phyloP scores from a whole-genome alignment of 2,888 invertebrate genomes.

The Chrysolina oricalcia region DNA sequence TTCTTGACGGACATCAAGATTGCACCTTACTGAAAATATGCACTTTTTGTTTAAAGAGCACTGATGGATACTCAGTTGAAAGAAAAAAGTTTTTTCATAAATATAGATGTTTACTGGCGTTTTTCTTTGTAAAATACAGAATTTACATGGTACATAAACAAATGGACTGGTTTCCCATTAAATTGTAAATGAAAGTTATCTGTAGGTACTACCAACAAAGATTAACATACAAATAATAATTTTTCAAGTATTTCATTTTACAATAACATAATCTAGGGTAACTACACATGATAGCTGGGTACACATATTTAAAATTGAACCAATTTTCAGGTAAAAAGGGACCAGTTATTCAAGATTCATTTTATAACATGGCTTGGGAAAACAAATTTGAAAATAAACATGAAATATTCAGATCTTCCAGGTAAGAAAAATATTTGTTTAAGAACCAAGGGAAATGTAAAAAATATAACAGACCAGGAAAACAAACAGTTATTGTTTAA shows the following conservation, averaged over 20 bases:
- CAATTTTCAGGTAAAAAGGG: not conserved
- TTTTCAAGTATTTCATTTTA: too few species aligned
- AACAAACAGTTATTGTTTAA: not conserved
- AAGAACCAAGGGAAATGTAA: too few species aligned
- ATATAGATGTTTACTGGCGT: not conserved
- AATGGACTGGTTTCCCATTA: not conserved
- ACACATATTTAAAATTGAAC: not conserved
- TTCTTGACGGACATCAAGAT: not conserved
- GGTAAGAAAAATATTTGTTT: too few species aligned
- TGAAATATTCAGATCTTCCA: not conserved
- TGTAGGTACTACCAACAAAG: too few species aligned
- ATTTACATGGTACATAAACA: not conserved
- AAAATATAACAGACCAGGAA: not conserved
- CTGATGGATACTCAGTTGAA: too few species aligned
- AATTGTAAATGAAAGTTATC: constrained; percentile 1
- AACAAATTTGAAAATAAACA: not conserved
- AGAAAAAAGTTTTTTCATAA: not conserved
- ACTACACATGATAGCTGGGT: too few species aligned
- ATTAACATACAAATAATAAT: too few species aligned
- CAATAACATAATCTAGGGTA: too few species aligned
- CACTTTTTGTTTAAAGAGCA: too few species aligned
- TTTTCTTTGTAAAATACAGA: not conserved
- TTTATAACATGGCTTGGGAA: not conserved
- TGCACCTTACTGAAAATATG: not conserved
- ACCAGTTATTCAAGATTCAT: not conserved